Percentiles rank a stretch among this genome's conserved stretches.
Evolutionary conservation across 1,140 invertebrate genomes (phyloP).

Genomic region (Araneus ventricosus): DNA sequence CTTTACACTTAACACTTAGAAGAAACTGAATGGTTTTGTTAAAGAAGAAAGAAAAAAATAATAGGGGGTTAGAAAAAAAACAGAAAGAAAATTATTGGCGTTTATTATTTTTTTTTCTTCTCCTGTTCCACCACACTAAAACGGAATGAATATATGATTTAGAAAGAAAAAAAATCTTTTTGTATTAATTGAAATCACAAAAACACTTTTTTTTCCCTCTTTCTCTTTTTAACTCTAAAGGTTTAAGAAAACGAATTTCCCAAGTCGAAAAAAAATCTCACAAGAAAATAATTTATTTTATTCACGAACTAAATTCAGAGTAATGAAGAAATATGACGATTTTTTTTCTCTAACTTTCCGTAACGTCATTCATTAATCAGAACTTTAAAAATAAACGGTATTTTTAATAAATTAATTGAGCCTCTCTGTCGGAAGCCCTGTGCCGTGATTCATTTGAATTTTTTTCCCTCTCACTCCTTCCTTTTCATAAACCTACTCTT

Average conservation of each 20-base stretch:
- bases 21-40: slow-evolving; percentile 38
- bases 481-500: background rate
- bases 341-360: slow-evolving; percentile 60
- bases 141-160: slow-evolving; percentile 32
- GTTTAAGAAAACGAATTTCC: slow-evolving; percentile 66
- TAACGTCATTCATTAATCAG: slow-evolving; percentile 71
- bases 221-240: slow-evolving; percentile 53
- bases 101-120: slow-evolving; percentile 45
- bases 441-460: slow-evolving; percentile 40
- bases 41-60: background rate
- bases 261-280: slow-evolving; percentile 50
- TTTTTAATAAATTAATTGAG: slow-evolving; percentile 76
- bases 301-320: slow-evolving; percentile 67
- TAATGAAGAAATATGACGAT: slow-evolving; percentile 74
- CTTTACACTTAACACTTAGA: slow-evolving; percentile 66
- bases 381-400: slow-evolving; percentile 74
- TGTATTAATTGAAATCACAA: slow-evolving; percentile 75
- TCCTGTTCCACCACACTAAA: background rate
- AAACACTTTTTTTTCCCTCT: slow-evolving; percentile 59
- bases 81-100: slow-evolving; percentile 65
- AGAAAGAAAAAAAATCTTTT: slow-evolving; percentile 49
- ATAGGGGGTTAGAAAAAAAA: background rate
- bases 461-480: background rate
- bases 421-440: slow-evolving; percentile 47
- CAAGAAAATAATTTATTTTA: slow-evolving; percentile 75